Evolutionary conservation across 2,888 invertebrate species (phyloP).

Genomic region (Agapostemon virescens): DNA sequence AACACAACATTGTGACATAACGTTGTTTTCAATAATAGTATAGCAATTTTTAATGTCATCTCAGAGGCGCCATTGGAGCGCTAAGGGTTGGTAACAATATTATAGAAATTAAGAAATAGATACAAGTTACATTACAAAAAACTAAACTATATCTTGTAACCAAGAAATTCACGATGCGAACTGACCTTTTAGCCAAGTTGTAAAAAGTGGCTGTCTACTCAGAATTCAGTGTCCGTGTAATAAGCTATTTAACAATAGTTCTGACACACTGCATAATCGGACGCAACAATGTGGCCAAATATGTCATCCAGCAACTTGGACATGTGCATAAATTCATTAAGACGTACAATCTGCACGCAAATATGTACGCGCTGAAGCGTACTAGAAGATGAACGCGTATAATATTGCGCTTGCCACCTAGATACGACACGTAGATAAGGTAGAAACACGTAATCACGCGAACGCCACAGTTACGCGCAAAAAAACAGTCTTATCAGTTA

Average conservation of each 20-base stretch:
- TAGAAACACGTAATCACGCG: neutral
- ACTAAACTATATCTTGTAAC: neutral
- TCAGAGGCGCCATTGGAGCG: too few relatives aligned
- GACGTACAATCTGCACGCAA: neutral
- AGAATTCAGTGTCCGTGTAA: neutral
- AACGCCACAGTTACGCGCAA: neutral
- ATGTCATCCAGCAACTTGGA: neutral
- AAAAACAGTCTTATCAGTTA: neutral
- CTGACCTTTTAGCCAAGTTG: too few relatives aligned
- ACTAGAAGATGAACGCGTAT: neutral
- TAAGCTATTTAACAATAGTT: neutral
- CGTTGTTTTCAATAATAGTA: too few relatives aligned
- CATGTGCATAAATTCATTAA: neutral
- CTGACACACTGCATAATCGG: neutral
- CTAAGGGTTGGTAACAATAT: neutral
- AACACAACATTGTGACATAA: too few relatives aligned
- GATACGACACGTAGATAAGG: neutral
- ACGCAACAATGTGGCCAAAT: neutral
- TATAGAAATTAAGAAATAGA: neutral
- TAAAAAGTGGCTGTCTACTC: neutral
- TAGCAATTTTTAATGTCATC: too few relatives aligned
- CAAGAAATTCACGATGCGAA: neutral
- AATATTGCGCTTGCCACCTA: neutral
- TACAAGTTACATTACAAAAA: neutral
- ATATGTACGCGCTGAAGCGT: neutral